Evolutionary conservation across 2,113 vertebrate genomes (phyloP).

Genomic region (Antechinus flavipes): DNA sequence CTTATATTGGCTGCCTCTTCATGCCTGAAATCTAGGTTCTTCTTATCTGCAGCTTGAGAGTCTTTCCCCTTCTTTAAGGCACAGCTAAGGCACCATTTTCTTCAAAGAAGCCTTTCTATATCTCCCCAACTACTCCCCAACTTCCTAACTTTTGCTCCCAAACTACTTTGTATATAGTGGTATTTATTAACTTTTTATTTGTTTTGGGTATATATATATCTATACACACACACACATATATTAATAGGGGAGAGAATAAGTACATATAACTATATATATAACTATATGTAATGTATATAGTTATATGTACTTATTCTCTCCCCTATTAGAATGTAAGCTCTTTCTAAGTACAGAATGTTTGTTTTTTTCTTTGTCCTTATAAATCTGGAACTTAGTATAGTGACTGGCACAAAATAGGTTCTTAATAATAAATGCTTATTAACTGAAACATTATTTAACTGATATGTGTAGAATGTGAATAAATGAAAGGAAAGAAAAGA

Average conservation of each 20-base stretch:
- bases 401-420: no score
- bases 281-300: no score
- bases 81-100: background rate
- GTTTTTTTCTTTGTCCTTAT: background rate
- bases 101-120: background rate
- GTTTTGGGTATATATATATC: no score
- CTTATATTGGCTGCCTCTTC: background rate
- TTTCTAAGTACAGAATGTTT: background rate
- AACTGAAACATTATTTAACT: background rate
- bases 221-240: no score
- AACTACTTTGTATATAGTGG: background rate
- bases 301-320: background rate
- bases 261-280: no score
- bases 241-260: no score
- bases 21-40: background rate
- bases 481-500: background rate
- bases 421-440: background rate
- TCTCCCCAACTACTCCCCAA: background rate
- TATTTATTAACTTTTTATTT: no score
- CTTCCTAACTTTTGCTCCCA: background rate
- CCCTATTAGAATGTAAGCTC: background rate
- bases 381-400: background rate
- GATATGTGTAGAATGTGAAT: background rate
- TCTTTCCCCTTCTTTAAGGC: background rate
- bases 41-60: background rate